phyloP scores from a whole-genome alignment of 1,140 invertebrate species.

The Pachypeltis micranthus region DNA sequence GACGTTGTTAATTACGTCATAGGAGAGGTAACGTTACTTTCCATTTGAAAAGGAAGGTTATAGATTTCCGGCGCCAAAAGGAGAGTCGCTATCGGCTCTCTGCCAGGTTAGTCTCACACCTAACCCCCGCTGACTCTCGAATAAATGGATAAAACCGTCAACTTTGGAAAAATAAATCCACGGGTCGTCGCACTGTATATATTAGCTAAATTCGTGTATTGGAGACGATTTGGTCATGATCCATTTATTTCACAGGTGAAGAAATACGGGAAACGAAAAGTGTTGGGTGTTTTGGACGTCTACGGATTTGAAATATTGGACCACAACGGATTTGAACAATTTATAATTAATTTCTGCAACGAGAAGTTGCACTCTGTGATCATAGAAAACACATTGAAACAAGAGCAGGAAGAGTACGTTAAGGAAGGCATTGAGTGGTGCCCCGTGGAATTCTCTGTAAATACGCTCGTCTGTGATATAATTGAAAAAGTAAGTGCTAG shows the following conservation, averaged over 20 bases:
- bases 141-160: too few relatives aligned
- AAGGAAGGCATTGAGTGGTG: slow-evolving; percentile 63
- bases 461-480: slow-evolving; percentile 59
- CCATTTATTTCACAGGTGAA: slow-evolving; percentile 39
- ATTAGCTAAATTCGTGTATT: too few relatives aligned
- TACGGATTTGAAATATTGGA: slow-evolving; percentile 80
- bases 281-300: slow-evolving; percentile 69
- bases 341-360: slow-evolving; percentile 84
- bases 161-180: too few relatives aligned
- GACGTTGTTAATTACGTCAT: too few relatives aligned
- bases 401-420: slow-evolving; percentile 76
- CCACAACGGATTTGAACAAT: slow-evolving; percentile 60
- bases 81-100: too few relatives aligned
- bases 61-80: too few relatives aligned
- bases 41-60: too few relatives aligned
- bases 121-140: too few relatives aligned
- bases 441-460: slow-evolving; percentile 67
- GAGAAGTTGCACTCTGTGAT: slow-evolving; percentile 77
- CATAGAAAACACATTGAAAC: slow-evolving; percentile 50
- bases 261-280: slow-evolving; percentile 50
- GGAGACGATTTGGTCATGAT: too few relatives aligned
- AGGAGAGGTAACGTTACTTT: too few relatives aligned
- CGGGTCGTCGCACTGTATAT: too few relatives aligned
- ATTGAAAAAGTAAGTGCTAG: slow-evolving; percentile 57
- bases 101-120: too few relatives aligned